Conservation (phyloP, 2,113 vertebrate species). For the Noctilio leporinus region DNA sequence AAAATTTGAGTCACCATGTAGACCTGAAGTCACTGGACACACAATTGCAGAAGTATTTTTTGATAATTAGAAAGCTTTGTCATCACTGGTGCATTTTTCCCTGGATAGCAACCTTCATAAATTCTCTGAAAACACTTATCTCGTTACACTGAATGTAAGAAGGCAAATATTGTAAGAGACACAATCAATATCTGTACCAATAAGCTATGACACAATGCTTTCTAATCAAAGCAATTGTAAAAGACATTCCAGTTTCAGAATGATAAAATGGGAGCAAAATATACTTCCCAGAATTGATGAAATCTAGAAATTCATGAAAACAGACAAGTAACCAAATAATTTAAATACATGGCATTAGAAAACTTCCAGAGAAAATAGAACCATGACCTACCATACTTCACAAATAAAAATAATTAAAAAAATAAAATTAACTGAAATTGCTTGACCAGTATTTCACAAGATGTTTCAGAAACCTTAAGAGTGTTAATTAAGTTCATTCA, state of each 20-base stretch:
- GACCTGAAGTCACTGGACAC: neutral
- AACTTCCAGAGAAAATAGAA: neutral
- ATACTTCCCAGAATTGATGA: neutral
- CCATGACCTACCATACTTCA: neutral
- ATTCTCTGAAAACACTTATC: neutral
- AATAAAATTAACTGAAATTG: neutral
- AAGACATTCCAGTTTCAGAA: neutral
- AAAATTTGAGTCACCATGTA: neutral
- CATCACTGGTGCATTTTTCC: neutral
- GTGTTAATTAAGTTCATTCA: slow-evolving; percentile 25
- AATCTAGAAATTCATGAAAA: slow-evolving; percentile 19
- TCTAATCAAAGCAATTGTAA: neutral
- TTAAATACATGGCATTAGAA: neutral
- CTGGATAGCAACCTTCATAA: neutral
- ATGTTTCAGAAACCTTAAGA: slow-evolving; percentile 13
- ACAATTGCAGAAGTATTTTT: neutral
- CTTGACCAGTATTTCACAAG: neutral
- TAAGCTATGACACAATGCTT: neutral
- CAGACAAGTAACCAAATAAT: neutral
- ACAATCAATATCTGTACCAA: neutral
- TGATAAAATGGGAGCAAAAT: slow-evolving; percentile 12
- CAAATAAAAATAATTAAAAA: neutral
- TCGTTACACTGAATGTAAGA: neutral
- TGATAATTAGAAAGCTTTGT: neutral
- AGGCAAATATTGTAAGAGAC: slow-evolving; percentile 1